Conservation (phyloP, 2,888 invertebrate species). For the Euzetes globulus region DNA sequence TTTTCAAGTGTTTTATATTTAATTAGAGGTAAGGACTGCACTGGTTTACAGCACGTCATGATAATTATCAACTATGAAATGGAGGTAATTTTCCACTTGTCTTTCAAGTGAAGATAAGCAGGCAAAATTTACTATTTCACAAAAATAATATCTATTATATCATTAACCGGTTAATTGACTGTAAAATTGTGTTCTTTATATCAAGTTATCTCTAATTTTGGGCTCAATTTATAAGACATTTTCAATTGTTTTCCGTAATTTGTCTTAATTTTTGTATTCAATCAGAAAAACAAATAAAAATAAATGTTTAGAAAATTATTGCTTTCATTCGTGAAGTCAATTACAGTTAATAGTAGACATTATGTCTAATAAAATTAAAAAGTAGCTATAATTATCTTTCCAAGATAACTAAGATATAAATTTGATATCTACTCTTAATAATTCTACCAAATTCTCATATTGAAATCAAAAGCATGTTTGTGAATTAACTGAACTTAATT, state of each 20-base stretch:
- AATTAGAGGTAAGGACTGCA: neutral
- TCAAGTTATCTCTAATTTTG: neutral
- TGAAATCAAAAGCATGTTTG: no score
- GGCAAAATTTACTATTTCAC: neutral
- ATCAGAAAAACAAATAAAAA: neutral
- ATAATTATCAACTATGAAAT: neutral
- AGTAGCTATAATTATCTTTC: no score
- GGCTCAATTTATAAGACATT: neutral
- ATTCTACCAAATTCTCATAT: no score
- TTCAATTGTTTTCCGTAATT: neutral
- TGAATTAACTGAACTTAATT: no score
- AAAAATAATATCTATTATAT: neutral
- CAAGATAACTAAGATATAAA: no score
- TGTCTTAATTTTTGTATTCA: neutral
- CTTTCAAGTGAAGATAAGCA: neutral
- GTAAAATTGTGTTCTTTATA: neutral
- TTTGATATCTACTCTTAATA: no score
- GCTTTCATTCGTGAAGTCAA: no score
- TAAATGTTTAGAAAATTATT: neutral
- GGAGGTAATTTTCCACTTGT: neutral
- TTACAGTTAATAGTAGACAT: no score
- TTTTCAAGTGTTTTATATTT: neutral
- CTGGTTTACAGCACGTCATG: neutral
- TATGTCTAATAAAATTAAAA: no score
- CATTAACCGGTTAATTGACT: neutral